These are phyloP conservation scores for Holcopasites calliopsidis DNA, from an alignment of 1,140 invertebrate genomes.

Conservation along the genomic window DNA sequence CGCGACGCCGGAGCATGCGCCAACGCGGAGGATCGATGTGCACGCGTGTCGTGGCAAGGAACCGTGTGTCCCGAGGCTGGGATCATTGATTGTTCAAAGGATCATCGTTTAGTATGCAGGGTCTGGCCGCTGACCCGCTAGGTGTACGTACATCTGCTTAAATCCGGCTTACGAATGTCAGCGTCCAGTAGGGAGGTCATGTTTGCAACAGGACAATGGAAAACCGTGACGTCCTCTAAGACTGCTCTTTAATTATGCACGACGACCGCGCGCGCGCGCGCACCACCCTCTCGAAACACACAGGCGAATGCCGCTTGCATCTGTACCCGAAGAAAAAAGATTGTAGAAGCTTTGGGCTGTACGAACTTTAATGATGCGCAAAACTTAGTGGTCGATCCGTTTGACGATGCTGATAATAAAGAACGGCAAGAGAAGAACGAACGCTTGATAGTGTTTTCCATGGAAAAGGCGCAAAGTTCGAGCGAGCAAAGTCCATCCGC, in stretches of 20 bases:
- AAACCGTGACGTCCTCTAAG: conserved; percentile 12
- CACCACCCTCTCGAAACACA: neutral
- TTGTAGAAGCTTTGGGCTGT: no score
- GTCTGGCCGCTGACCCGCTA: conserved; percentile 10
- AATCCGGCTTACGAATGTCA: conserved; percentile 50
- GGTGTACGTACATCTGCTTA: conserved; percentile 48
- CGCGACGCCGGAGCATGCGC: neutral
- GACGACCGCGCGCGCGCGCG: neutral
- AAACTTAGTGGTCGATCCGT: no score
- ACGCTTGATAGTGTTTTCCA: no score
- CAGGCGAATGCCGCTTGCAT: no score
- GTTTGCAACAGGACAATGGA: conserved; percentile 25
- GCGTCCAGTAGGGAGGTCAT: no score
- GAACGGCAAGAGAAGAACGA: no score
- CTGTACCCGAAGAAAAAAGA: no score
- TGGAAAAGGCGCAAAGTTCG: no score
- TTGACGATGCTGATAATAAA: no score
- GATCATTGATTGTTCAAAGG: conserved; percentile 60
- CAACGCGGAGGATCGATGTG: conserved; percentile 25
- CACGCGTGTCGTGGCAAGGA: conserved; percentile 26
- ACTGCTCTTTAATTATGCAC: conserved; percentile 30
- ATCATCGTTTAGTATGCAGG: conserved; percentile 50
- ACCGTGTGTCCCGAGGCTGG: conserved; percentile 29
- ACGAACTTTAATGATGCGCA: no score
- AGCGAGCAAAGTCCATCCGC: no score